A percentile compares a stretch with the other conserved stretches of the same genome.
phyloP scores from a whole-genome alignment of 2,888 invertebrate species.

The Clitarchus hookeri region DNA sequence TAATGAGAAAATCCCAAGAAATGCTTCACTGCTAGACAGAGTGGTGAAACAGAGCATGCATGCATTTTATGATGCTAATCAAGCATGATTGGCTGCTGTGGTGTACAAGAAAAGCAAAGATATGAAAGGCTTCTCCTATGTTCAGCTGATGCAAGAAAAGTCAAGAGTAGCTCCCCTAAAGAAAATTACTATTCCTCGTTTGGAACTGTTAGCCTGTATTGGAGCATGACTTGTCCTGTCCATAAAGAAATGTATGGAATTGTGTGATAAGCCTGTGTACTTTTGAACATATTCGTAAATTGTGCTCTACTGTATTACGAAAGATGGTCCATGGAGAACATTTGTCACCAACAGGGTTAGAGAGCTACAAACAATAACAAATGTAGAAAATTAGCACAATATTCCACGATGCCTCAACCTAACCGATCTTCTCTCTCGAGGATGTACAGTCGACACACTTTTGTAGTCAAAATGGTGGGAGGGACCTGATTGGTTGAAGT shows the following conservation, averaged over 20 bases:
- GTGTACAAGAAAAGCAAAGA: no score
- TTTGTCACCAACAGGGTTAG: no score
- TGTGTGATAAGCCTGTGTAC: neutral
- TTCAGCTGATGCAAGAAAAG: no score
- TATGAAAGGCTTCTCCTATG: no score
- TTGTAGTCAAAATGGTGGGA: conserved; percentile 40
- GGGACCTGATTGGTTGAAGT: conserved; percentile 37
- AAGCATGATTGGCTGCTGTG: no score
- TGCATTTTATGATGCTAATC: no score
- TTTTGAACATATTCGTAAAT: conserved; percentile 42
- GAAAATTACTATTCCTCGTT: no score
- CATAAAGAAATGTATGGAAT: neutral
- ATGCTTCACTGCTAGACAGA: conserved; percentile 28
- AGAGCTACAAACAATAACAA: no score
- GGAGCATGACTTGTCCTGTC: no score
- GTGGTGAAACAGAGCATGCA: conserved; percentile 19
- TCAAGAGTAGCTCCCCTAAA: no score
- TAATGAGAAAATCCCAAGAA: neutral
- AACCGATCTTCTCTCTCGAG: conserved; percentile 44
- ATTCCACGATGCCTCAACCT: conserved; percentile 42
- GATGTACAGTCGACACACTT: conserved; percentile 29
- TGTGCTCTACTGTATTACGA: conserved; percentile 41
- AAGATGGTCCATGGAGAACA: no score
- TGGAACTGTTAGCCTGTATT: no score
- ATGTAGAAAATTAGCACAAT: conserved; percentile 45